A percentile compares a stretch with the other conserved stretches of the same genome.
phyloP scores from a whole-genome alignment of 2,113 vertebrate genomes.

The Microcebus jonahi region DNA sequence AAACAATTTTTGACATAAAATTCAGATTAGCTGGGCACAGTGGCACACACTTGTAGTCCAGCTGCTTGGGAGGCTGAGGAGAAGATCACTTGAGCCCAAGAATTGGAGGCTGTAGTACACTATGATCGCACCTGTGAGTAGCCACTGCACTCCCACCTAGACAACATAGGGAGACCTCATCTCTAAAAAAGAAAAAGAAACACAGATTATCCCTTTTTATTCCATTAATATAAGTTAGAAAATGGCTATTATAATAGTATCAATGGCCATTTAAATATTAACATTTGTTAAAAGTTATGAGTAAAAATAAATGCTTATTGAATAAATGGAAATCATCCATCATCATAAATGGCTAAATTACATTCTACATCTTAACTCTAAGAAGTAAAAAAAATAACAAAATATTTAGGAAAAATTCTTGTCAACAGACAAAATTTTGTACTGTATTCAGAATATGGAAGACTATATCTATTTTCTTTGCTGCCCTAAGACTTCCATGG shows the following conservation, averaged over 20 bases:
- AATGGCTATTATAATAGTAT: neutral
- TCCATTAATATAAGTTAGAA: neutral
- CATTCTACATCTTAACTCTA: neutral
- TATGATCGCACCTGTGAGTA: neutral
- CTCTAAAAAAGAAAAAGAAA: neutral
- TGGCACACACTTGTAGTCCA: too few relatives aligned
- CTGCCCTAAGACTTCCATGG: neutral
- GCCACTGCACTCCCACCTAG: neutral
- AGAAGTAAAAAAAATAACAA: neutral
- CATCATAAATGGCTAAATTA: neutral
- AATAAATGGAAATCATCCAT: neutral
- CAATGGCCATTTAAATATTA: neutral
- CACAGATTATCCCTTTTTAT: neutral
- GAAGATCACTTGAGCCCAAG: neutral
- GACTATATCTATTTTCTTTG: neutral
- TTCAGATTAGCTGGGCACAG: too few relatives aligned
- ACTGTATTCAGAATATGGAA: neutral
- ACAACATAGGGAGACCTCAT: neutral
- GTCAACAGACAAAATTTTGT: neutral
- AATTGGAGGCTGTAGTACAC: neutral
- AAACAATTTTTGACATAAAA: too few relatives aligned
- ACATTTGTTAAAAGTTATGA: neutral
- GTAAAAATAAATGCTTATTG: neutral
- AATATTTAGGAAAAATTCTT: neutral
- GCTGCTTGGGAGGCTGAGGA: too few relatives aligned